Evolutionary conservation across 2,113 vertebrate species (phyloP).

Genomic region (Otus sunia): DNA sequence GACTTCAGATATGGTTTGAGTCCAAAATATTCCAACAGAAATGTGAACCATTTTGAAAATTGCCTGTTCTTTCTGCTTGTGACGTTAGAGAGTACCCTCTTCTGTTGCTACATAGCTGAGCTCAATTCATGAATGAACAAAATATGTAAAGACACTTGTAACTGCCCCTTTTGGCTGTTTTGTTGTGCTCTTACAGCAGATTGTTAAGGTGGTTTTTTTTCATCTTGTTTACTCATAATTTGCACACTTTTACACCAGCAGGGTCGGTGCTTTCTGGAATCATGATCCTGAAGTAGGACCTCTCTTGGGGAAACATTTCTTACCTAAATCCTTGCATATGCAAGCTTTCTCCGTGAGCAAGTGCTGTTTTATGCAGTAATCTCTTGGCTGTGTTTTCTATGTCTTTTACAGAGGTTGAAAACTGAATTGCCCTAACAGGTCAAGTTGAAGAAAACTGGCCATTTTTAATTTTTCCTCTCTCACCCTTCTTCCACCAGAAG

Average conservation of each 20-base stretch:
- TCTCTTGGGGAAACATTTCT: not conserved
- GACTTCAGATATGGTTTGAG: not conserved
- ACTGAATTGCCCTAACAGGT: slow-evolving; percentile 10
- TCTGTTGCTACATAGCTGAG: not conserved
- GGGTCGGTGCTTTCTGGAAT: not conserved
- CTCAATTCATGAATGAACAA: not conserved
- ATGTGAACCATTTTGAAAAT: not conserved
- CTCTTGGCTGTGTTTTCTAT: not conserved
- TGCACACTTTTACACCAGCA: not conserved
- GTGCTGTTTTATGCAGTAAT: not conserved
- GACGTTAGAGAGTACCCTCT: not conserved
- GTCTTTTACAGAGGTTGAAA: not conserved
- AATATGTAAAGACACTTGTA: not conserved
- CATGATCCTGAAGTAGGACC: not conserved
- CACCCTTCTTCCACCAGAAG: not conserved
- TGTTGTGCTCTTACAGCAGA: not conserved
- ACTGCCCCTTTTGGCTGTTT: not conserved
- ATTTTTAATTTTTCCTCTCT: not conserved
- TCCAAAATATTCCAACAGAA: not conserved
- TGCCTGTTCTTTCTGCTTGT: not conserved
- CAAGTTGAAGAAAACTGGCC: not conserved
- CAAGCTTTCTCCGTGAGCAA: not conserved
- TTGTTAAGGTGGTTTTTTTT: not conserved
- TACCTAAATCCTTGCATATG: not conserved
- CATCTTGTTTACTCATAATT: not conserved